Evolutionary conservation across 2,888 invertebrate genomes (phyloP), one percentile per base, ranked within the genome.

Genomic region (Entomobrya multifasciata): DNA sequence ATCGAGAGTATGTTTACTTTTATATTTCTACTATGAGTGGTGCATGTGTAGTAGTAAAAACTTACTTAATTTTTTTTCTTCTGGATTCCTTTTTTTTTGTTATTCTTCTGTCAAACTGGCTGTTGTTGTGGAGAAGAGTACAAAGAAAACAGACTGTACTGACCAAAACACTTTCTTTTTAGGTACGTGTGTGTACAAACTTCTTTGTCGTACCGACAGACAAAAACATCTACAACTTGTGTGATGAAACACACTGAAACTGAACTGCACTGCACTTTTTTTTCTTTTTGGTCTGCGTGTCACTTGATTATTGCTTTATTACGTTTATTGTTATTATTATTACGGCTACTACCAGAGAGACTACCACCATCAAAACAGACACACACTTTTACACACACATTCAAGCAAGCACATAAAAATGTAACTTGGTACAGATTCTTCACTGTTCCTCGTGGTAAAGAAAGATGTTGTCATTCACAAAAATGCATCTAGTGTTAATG

Each of bases 231-330:
- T 27, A 74, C 72, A 10, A 10, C 13, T 74, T 74, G 27, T 22
- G 1, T 20, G 10, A 52, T 25, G 8, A 36, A 8, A 57, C 20
- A 13, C 25, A 57, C 65, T 30, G 11, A 5, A n/a, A 10, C n/a
- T 36, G 10, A 22, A 30, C 25, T 60, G 10, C 70, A 72, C 72
- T 47, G 52, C 74, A 74, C 52, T 55, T 27, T n/a, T n/a, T n/a
- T n/a, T 20, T 8, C 20, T 57, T n/a, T 57, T n/a, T 57, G 25
- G 57, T 27, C 62, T 44, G 74, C 52, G 74, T 82, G 82, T 76
- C 82, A 82, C 82, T 82, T 82, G 60, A 82, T 76, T 74, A 77
- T 80, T 80, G 49, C 65, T 80, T 80, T 67, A 80, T 80, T 67
- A 47, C 80, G 65, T 70, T 65, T 80, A 65, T 70, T 70, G 52